Base-by-base conservation (phyloP, 2,113 vertebrate genomes). In the Cervus canadensis region DNA sequence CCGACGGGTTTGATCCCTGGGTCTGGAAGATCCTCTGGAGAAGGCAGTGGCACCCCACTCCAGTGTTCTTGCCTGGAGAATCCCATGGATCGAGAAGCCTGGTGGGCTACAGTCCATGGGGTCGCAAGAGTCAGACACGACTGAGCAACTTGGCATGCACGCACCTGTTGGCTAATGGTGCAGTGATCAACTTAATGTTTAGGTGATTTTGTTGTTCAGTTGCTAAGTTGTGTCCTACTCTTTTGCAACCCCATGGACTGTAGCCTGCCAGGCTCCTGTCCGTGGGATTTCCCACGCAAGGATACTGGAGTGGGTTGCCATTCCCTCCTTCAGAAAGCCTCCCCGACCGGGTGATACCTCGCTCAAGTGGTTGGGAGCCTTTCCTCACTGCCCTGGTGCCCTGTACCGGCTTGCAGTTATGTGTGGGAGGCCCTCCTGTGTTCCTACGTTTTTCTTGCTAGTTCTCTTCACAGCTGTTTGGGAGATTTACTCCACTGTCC, bases 111-210 rank as follows among this genome's bases (percentile, higher is more conserved):
- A 40, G 67, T 23, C 67, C 19, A 2, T 2, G n/a, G n/a, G 67
- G 67, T 23, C n/a, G 2, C 10, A 6, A 40, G 67, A 40, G 67
- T 13, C 1, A 5, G 67, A 74, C 67, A 12, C 5, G n/a, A 74
- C n/a, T 3, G n/a, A 71, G n/a, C n/a, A 12, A 0, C n/a, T 36
- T 33, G 11, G n/a, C 67, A 11, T 3, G 67, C 17, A 12, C 2
- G 0, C 67, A 6, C 36, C 9, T 40, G 19, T 6, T 79, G 50
- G 78, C 45, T 74, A 33, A 23, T 33, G 56, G 40, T 76, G 13
- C 64, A 50, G 4, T 52, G 19, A 50, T 48, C 50, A 26, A 60
- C 71, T 78, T 76, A 64, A 36, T 60, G 95, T 83, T 88, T 95
- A 95, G 48, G 76, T 26, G 79, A 28, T 86, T 62, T 2, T 14